Evolutionary conservation across 1,140 invertebrate genomes (phyloP), one percentile per base, ranked within the genome.

Genomic region (Zelostemma sp.): DNA sequence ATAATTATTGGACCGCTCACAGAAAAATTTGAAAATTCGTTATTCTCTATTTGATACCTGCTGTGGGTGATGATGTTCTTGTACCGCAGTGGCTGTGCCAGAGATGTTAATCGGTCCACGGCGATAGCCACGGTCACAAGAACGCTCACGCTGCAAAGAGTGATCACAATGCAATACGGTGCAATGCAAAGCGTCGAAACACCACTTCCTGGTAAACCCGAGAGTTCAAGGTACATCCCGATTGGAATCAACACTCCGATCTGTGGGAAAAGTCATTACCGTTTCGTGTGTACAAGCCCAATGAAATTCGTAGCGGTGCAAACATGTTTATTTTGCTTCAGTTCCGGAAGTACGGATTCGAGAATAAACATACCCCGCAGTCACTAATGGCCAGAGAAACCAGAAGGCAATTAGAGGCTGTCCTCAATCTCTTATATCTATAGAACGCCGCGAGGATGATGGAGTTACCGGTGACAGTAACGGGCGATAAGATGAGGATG

Each of bases 371-470:
- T 18, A 93, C 89, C n/a, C 90, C 88, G 12, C 93, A 84, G 78
- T 94, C 93, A 3, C 90, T 90, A 19, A 91, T 84, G 0, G 92
- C 92, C 47, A 94, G 80, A 1, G 91, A 92, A 41, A 91, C 88
- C n/a, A 94, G 87, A 12, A 94, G 84, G 59, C 89, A 89, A 79
- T 93, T 94, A 50, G 91, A 91, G 0, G 90, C 90, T 9, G 89
- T 90, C 57, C 89, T 77, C 0, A 90, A 78, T 55, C 89, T 78
- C 68, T 90, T 90, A 76, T 88, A 90, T 6, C 86, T 81, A 64
- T 88, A 89, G 72, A 89, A 87, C 1, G 89, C 87, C 1, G 86
- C 82, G 3, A 90, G 77, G 9, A 90, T 86, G 40, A 90, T 80
- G 1, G 88, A 85, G 69, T 90, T 90, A 18, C 87, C 81, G 51